Percentiles rank a stretch among this genome's conserved stretches.
Evolutionary conservation across 2,113 vertebrate genomes (phyloP).

Genomic region (Phaethornis superciliosus): DNA sequence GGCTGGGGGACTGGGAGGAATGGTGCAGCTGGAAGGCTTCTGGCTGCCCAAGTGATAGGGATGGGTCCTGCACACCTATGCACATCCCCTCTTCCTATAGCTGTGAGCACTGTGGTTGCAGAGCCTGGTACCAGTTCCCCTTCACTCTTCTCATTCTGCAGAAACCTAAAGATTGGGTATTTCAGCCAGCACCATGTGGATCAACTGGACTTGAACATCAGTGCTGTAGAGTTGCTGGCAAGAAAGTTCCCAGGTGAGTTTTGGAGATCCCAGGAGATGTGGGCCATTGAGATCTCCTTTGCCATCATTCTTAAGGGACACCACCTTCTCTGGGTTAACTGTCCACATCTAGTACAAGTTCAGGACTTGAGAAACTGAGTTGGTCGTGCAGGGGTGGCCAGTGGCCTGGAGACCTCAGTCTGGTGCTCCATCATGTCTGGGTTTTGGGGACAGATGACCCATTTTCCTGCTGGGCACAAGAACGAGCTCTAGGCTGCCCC

Average conservation of each 20-base stretch:
- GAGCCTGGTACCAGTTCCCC: neutral
- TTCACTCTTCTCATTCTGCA: slow-evolving; percentile 45
- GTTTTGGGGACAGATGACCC: neutral
- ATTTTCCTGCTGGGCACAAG: neutral
- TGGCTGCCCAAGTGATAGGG: rapidly evolving
- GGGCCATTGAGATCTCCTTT: neutral
- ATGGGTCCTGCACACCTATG: neutral
- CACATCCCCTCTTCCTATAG: neutral
- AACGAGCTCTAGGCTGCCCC: neutral
- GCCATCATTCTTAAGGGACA: neutral
- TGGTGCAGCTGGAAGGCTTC: neutral
- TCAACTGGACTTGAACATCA: slow-evolving; percentile 95
- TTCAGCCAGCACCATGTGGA: slow-evolving; percentile 98
- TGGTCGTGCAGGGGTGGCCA: neutral
- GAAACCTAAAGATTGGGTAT: slow-evolving; percentile 96
- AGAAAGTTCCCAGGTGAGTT: slow-evolving; percentile 91
- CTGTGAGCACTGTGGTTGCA: neutral
- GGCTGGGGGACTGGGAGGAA: neutral
- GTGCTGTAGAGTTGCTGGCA: slow-evolving; percentile 90
- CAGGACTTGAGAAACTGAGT: neutral
- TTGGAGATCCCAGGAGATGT: neutral
- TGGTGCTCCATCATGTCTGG: rapidly evolving
- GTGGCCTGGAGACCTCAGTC: neutral
- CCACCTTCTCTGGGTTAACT: neutral
- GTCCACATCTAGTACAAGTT: rapidly evolving